Evolutionary conservation across 1,140 invertebrate genomes (phyloP), one percentile per base, ranked within the genome.

Genomic region (Zaprionus vittiger): DNA sequence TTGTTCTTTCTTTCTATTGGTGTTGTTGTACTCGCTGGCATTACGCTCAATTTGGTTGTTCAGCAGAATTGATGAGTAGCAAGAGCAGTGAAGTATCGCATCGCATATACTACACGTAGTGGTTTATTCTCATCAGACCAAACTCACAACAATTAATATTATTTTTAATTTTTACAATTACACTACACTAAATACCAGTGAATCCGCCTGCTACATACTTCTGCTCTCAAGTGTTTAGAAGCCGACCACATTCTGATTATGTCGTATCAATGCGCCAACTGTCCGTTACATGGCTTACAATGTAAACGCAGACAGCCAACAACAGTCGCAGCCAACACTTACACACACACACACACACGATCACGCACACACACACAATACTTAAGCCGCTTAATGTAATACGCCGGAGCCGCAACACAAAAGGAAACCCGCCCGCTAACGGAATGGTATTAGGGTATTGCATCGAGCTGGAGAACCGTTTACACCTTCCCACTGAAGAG

Each of bases 361-460:
- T n/a, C 56, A 34, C 22, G 20, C 31, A 28, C 31, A 55, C 47
- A 24, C 15, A 61, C 22, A 41, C 31, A 64, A 38, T 17, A 66
- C 28, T 22, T 77, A 77, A 77, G 62, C 74, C 47, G 69, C 62
- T 77, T 77, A 72, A 66, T 47, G 44, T 77, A 72, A 77, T 49
- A 54, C 62, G 57, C 20, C 47, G n/a, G 26, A 57, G 54, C n/a
- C 38, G 54, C 38, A 38, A 34, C 69, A 77, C 62, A 72, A 77
- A 72, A 47, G 44, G 34, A 72, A 56, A 60, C 22, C 55, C 26
- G 11, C 9, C 37, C 9, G 38, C 12, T 31, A 34, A 57, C 52
- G 57, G 56, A 41, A 24, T 52, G 47, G 47, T n/a, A 17, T 9
- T 15, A n/a, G 49, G 47, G 17, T 15, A 64, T 4, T 47, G 9